Base-by-base conservation (phyloP, 2,113 vertebrate species). In the Pelecanus crispus region DNA sequence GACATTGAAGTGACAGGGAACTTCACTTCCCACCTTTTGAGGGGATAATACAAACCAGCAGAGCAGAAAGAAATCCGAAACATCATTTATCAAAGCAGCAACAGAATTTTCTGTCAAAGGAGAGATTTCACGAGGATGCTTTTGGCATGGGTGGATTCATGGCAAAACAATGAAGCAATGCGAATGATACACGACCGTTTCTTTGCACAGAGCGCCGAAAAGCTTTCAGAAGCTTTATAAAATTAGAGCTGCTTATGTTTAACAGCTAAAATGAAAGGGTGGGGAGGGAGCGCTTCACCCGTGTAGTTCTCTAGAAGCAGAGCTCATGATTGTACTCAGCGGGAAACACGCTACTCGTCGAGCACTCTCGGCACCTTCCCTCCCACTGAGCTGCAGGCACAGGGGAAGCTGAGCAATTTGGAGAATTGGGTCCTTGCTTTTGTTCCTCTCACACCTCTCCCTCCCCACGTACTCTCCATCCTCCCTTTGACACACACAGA, bases 121-220 rank as follows among this genome's bases (percentile, higher is more conserved):
- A 84, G 45, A 80, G 55, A 45, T 85, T 91, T 85, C 91, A 75
- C 40, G 38, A 29, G 66, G 88, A 49, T 42, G 79, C 36, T 80
- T 55, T 28, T 25, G 74, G 80, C 40, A 74, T 1, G 52, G 73
- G 52, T 5, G 44, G 81, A 91, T 87, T 68, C 92, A 2, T 2
- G 47, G 63, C 82, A 72, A 87, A 94, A 87, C 65, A 86, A 59
- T 0, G 21, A 28, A 53, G 72, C 47, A 7, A 61, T 0, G 10
- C 0, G 1, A 71, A 36, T 16, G 40, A 74, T 8, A 4, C 4
- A 7, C 0, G 1, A 34, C 3, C 2, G 1, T 19, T 84, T 36
- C 61, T 59, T 45, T 2, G 40, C 40, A 4, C 22, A 1, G 40
- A 68, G 58, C 1, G 25, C 8, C 1, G 0, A 71, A 72, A 86